phyloP scores from a whole-genome alignment of 2,113 vertebrate species.

The Triplophysa tibetana region DNA sequence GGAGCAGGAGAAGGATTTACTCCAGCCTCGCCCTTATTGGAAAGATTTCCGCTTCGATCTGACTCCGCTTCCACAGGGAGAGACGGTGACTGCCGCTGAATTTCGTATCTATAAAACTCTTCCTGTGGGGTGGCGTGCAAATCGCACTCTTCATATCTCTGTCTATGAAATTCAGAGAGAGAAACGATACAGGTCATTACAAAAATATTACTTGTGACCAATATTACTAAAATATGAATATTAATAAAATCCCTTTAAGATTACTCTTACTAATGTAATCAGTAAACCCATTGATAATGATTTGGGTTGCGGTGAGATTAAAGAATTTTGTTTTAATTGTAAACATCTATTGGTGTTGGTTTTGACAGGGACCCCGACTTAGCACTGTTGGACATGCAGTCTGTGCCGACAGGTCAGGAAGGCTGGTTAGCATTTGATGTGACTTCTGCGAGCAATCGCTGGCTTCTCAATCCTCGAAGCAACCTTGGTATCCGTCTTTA shows the following conservation, averaged over 20 bases:
- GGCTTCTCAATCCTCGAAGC: constrained; percentile 81
- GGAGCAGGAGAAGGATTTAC: constrained; percentile 83
- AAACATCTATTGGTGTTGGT: constrained; percentile 8
- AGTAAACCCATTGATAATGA: too few species aligned
- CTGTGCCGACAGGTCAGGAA: constrained; percentile 82
- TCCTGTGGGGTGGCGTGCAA: constrained; percentile 71
- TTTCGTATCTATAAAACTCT: constrained; percentile 92
- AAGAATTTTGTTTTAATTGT: too few species aligned
- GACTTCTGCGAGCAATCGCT: constrained; percentile 87
- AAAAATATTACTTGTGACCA: background rate
- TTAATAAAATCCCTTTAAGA: too few species aligned
- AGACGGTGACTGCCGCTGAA: constrained; percentile 87
- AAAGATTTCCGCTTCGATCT: constrained; percentile 96
- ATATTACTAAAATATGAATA: too few species aligned
- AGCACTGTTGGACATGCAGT: constrained; percentile 91
- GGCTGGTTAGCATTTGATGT: constrained; percentile 95
- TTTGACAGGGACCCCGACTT: constrained; percentile 85
- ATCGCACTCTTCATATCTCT: constrained; percentile 86
- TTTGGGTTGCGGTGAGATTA: too few species aligned
- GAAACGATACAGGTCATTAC: constrained; percentile 78
- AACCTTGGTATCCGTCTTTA: constrained; percentile 89
- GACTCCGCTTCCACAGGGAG: constrained; percentile 85
- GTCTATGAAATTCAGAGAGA: constrained; percentile 85
- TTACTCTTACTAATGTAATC: too few species aligned
- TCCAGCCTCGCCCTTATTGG: constrained; percentile 87